A percentile compares a stretch with the other conserved stretches of the same genome.
Conservation (phyloP, 2,113 vertebrate species). For the Aldabrachelys gigantea region DNA sequence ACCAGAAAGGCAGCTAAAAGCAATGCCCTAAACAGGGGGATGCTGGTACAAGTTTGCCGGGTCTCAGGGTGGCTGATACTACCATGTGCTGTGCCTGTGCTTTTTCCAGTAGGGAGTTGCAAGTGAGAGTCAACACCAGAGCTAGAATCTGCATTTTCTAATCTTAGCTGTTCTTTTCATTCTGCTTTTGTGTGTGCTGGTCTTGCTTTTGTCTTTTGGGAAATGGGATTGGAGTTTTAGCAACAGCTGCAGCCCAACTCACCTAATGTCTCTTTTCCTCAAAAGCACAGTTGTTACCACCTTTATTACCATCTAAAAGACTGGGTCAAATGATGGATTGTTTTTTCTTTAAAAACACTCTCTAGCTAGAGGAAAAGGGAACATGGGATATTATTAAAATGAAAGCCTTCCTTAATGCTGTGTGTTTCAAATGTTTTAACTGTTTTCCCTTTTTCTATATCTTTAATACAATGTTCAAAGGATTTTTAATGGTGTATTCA, state of each 20-base stretch:
- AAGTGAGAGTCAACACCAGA: not conserved
- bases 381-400: not conserved
- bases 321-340: not conserved
- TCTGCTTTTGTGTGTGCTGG: not conserved
- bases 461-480: not conserved
- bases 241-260: not conserved
- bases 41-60: not conserved
- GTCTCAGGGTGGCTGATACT: not conserved
- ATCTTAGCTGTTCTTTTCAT: not conserved
- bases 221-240: not conserved
- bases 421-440: not conserved
- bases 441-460: not conserved
- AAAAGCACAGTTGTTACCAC: not conserved
- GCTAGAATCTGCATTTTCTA: not conserved
- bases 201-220: not conserved
- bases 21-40: not conserved
- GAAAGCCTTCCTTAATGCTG: not conserved
- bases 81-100: not conserved
- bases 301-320: not conserved
- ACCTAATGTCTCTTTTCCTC: not conserved
- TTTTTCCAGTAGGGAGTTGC: not conserved
- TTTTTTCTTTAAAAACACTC: not conserved
- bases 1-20: not conserved
- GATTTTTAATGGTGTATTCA: not conserved
- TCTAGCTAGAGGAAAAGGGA: not conserved